Evolutionary conservation across 92 coral and sea anemone species (phyloP).

Genomic region (Actinostola sp.): DNA sequence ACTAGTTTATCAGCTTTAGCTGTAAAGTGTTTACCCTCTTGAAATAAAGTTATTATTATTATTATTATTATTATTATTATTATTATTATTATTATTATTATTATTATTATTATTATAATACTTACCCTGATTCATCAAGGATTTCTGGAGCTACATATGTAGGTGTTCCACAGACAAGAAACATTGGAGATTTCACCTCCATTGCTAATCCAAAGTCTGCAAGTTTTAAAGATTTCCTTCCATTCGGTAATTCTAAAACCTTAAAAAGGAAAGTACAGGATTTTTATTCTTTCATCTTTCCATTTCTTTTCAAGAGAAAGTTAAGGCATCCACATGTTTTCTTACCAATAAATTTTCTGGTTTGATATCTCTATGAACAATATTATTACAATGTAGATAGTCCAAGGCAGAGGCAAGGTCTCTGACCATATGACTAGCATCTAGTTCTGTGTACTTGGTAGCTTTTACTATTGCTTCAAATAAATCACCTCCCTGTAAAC

Average conservation of each 20-base stretch:
- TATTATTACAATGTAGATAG: constrained; percentile 76
- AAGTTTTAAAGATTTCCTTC: constrained; percentile 76
- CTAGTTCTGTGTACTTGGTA: constrained; percentile 91
- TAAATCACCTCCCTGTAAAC: constrained; percentile 89
- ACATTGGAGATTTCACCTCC: constrained; percentile 90
- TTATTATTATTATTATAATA: background rate
- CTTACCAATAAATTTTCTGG: constrained; percentile 98
- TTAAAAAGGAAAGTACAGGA: constrained; percentile 17
- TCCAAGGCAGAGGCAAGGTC: constrained; percentile 93
- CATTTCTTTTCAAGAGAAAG: background rate
- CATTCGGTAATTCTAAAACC: constrained; percentile 80
- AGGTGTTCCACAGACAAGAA: constrained; percentile 97
- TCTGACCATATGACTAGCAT: constrained; percentile 97
- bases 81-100: too few species aligned
- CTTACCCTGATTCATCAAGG: constrained; percentile 93
- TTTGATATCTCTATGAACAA: constrained; percentile 97
- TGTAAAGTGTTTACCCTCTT: too few species aligned
- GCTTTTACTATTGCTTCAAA: constrained; percentile 97
- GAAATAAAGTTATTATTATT: too few species aligned
- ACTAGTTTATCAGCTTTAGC: too few species aligned
- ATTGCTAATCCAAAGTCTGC: constrained; percentile 98
- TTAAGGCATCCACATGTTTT: constrained; percentile 3
- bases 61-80: too few species aligned
- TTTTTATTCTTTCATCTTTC: too few species aligned
- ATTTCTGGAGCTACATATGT: constrained; percentile 99